Percentiles rank a stretch among this genome's conserved stretches.
Evolutionary conservation across 1,140 invertebrate species (phyloP).

Genomic region (Micrasema longulum): DNA sequence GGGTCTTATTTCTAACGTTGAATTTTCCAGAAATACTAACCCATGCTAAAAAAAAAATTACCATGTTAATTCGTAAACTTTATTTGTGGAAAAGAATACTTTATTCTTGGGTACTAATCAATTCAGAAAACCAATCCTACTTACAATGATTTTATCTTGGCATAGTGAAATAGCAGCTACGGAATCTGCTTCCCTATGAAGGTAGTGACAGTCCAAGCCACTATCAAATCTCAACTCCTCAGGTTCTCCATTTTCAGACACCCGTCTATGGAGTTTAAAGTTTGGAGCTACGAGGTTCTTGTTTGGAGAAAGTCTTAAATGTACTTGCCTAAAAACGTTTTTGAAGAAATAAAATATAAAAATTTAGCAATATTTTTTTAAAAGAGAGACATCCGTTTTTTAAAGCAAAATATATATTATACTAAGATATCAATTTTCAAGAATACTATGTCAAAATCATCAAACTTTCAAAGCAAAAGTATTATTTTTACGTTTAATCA

Average conservation of each 20-base stretch:
- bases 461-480: too few species aligned
- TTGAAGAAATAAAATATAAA: too few species aligned
- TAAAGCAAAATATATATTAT: too few species aligned
- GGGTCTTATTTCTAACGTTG: constrained; percentile 75
- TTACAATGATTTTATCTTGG: constrained; percentile 63
- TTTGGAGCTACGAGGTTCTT: constrained; percentile 61
- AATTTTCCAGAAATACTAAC: constrained; percentile 73
- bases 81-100: too few species aligned
- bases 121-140: too few species aligned
- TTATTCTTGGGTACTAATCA: too few species aligned
- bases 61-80: background rate
- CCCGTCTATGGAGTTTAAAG: constrained; percentile 59
- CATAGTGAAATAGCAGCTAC: constrained; percentile 66
- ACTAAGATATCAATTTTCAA: too few species aligned
- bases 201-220: constrained; percentile 63
- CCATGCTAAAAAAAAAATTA: constrained; percentile 64
- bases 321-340: constrained; percentile 60
- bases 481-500: too few species aligned
- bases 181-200: constrained; percentile 59
- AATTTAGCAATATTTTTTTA: too few species aligned
- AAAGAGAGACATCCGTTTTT: too few species aligned
- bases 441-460: too few species aligned
- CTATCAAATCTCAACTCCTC: constrained; percentile 58
- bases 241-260: constrained; percentile 53
- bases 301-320: constrained; percentile 63